Conservation (phyloP, 1,140 invertebrate genomes). For the Drosophila takahashii region DNA sequence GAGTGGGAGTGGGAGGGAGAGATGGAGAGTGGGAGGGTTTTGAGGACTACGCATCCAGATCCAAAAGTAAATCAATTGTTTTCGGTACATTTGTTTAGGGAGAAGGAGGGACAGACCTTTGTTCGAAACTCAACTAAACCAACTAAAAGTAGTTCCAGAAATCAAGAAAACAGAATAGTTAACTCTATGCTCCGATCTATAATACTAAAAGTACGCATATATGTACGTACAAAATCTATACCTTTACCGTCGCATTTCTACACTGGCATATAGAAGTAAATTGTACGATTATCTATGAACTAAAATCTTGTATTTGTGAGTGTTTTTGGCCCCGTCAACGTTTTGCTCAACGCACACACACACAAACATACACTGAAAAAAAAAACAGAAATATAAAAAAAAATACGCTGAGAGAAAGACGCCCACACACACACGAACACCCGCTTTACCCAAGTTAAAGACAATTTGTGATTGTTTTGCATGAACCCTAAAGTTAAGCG, state of each 20-base stretch:
- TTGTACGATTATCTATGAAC: constrained; percentile 32
- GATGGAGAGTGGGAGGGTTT: neutral
- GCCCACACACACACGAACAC: constrained; percentile 19
- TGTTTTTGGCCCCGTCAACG: constrained; percentile 51
- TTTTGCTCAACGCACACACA: constrained; percentile 70
- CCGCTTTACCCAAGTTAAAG: constrained; percentile 62
- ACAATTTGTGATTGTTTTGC: constrained; percentile 64
- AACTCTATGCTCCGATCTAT: constrained; percentile 78
- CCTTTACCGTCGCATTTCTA: constrained; percentile 72
- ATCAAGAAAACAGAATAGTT: constrained; percentile 68
- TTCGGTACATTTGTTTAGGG: constrained; percentile 18
- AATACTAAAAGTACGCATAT: constrained; percentile 48
- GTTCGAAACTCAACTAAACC: constrained; percentile 52
- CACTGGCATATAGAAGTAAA: constrained; percentile 25
- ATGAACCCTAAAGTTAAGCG: constrained; percentile 55
- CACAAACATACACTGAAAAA: constrained; percentile 14
- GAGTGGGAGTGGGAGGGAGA: neutral
- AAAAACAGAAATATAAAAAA: neutral
- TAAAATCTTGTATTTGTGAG: constrained; percentile 61
- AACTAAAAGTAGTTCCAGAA: constrained; percentile 65
- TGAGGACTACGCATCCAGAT: neutral
- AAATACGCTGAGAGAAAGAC: constrained; percentile 8
- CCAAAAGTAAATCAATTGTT: constrained; percentile 13
- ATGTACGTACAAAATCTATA: constrained; percentile 53
- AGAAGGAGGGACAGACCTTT: constrained; percentile 26